Base-by-base conservation (phyloP, 2,888 invertebrate species). In the Myathropa florea region DNA sequence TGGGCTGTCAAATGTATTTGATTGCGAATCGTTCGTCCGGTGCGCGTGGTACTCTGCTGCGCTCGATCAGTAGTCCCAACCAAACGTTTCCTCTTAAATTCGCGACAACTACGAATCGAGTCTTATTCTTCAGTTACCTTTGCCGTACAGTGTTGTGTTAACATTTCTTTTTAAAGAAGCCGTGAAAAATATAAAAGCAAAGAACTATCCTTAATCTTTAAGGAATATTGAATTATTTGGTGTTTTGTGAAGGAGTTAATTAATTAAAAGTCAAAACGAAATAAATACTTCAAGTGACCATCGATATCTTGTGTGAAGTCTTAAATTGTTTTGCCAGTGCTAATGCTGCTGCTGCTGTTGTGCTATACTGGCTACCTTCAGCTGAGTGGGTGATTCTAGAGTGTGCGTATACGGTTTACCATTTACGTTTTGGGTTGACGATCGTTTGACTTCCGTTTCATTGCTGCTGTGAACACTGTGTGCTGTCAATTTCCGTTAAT, bases 381-480 rank as follows among this genome's bases (percentile, higher is more conserved):
- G 72, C 72, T 67, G 71, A 70, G 68, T 63, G 61, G 26, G 61
- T 70, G 61, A 70, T 76, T 80, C 80, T 84, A 70, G 57, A 71
- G 70, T 71, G 81, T 79, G 86, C 78, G 83, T 77, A 82, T 83
- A 78, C 72, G 83, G 83, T 75, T 86, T 78, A 83, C 86, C 83
- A 83, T 83, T 86, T 86, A 72, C 64, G 83, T 86, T 86, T 78
- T 86, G 82, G 86, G 86, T 83, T 83, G 86, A 83, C 86, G 86
- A 83, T 86, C 86, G 71, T 86, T 86, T 86, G 86, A 86, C 86
- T 86, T 86, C 86, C 86, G 86, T 86, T 86, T 83, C 46, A 46
- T 46, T 39, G 78, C 75, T 65, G 82, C 68, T 78, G 73, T 72
- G 72, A 85, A 67, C 72, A 73, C 73, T 83, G 83, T 86, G 86